phyloP scores from a whole-genome alignment of 2,797 vertebrate genomes.

The Phoxinus dragarum region DNA sequence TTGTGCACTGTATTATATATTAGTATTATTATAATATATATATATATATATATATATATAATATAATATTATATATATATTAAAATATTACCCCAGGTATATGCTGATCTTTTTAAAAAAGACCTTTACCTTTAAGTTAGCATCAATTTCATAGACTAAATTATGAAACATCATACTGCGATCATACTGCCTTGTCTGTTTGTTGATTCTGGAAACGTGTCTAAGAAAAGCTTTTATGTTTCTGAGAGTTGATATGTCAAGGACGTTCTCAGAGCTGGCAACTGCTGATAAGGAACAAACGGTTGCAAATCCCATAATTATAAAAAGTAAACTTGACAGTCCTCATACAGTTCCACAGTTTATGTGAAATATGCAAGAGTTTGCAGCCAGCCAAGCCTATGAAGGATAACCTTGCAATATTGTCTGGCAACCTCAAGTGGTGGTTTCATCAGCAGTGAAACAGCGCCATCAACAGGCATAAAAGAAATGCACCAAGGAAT shows the following conservation, averaged over 20 bases:
- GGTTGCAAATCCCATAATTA: conserved; percentile 24
- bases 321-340: conserved; percentile 6
- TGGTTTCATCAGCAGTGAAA: conserved; percentile 57
- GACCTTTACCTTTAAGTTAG: background rate
- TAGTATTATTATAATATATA: too few relatives aligned
- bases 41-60: too few relatives aligned
- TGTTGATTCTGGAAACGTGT: background rate
- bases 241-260: background rate
- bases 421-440: background rate
- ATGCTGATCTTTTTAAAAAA: background rate
- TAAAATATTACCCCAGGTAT: too few relatives aligned
- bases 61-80: too few relatives aligned
- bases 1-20: background rate
- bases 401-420: background rate
- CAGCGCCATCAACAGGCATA: conserved; percentile 73
- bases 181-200: background rate
- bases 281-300: conserved; percentile 32
- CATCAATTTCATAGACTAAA: background rate
- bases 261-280: background rate
- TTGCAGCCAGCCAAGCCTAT: background rate
- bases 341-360: background rate
- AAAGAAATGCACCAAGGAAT: background rate
- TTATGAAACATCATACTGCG: background rate
- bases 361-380: conserved; percentile 4
- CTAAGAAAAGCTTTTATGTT: conserved; percentile 7